Base-by-base conservation (phyloP, 2,888 invertebrate genomes). In the Polyommatus icarus region DNA sequence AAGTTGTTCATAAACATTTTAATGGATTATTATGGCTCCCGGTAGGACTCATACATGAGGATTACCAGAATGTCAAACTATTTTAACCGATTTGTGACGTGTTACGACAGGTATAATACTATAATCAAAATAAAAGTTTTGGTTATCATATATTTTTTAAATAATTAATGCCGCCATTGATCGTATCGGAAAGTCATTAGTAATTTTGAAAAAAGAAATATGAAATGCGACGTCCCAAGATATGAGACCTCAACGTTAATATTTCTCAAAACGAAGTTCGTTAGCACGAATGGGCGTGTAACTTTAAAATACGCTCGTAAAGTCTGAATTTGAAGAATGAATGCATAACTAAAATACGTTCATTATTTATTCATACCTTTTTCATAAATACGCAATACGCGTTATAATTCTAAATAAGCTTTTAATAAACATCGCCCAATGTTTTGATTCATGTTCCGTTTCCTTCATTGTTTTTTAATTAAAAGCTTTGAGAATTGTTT, bases 281-380 rank as follows among this genome's bases (percentile, higher is more conserved):
- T 76, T 61, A 61, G 76, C 40, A 32, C 76, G 76, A 32, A 76
- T 59, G 75, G 50, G 54, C 50, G 75, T 75, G 50, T 50, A 50
- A 50, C 24, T 75, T 67, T 46, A 29, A 75, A 75, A 24, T 75
- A 50, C 54, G 50, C 50, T 50, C 75, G 29, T 75, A 75, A 75
- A 54, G 75, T 75, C 50, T 29, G 54, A 54, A 75, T 75, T 75
- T 75, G 75, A 75, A 75, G 75, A 54, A 75, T 75, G 75, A 75
- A 54, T 50, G 75, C 75, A 75, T 54, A 75, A 75, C 54, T 50
- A 8, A 50, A 75, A 50, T 29, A 50, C 24, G 50, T 75, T 67
- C 29, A 67, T 67, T 75, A 54, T 50, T 75, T 75, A 75, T 54
- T 75, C 75, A 75, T 75, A 50, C 24, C 29, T 50, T 50, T 46